Evolutionary conservation across 2,797 vertebrate species (phyloP), one percentile per base, ranked within the genome.

Genomic region (Cetoscarus ocellatus): DNA sequence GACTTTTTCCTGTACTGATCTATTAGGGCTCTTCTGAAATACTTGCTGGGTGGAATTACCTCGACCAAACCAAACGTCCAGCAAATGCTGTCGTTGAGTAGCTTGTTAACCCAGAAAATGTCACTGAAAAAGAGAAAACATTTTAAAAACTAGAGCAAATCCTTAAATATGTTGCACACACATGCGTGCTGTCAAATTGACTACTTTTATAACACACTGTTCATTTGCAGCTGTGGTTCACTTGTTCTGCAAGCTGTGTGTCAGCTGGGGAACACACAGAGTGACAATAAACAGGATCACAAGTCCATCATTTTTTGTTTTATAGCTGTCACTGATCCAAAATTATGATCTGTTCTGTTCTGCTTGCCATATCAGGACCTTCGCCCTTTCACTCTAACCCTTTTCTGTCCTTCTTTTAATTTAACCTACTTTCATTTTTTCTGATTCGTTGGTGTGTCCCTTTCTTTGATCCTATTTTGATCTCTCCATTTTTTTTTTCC

Each of bases 401-500:
- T n/a, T 51, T 58, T 61, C 17, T 59, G 6, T 50, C n/a, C 36
- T 8, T 52, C 53, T 60, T 18, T 71, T 27, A 27, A 40, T 48
- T 55, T 53, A 39, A 39, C 13, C 53, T 34, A 43, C 51, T 51
- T 6, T 59, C 43, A 13, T 14, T 8, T 7, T 49, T 53, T 60
- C 18, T 71, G 39, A 42, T 51, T 49, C 34, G 60, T 35, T 67
- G 10, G 38, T 58, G 54, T 36, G 49, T 10, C 10, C 2, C 9
- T 48, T 19, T 11, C 3, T 57, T 69, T 67, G 38, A 42, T 61
- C 45, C 34, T 48, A 36, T 34, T 61, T 61, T 59, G 38, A 48
- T 42, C 19, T 2, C 15, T 42, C 38, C 10, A 35, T 47, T 13
- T 40, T 0, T 34, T 3, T 42, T 45, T 19, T 14, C 15, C 15